These are phyloP conservation scores for Enhydra lutris DNA, from an alignment of 2,113 vertebrate species.

Conservation along the genomic window DNA sequence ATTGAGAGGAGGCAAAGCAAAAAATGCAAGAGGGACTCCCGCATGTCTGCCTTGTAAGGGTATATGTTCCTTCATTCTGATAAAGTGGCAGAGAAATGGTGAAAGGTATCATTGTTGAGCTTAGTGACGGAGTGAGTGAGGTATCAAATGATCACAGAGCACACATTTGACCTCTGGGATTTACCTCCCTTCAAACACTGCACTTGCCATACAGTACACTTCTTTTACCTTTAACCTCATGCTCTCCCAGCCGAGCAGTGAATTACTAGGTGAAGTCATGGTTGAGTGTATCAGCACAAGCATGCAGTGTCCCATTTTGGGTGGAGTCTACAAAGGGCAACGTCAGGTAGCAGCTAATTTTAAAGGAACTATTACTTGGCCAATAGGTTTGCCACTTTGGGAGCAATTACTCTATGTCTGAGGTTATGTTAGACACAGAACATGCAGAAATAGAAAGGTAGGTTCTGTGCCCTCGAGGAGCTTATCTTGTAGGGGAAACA, in stretches of 20 bases:
- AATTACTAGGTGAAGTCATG: neutral
- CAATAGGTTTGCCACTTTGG: neutral
- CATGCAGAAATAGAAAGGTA: neutral
- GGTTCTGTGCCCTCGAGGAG: neutral
- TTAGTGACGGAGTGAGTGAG: neutral
- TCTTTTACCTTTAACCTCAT: neutral
- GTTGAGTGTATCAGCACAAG: neutral
- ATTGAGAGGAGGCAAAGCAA: neutral
- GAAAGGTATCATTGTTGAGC: neutral
- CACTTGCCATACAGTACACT: neutral
- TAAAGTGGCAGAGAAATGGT: neutral
- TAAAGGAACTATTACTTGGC: conserved; percentile 3
- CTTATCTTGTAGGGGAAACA: neutral
- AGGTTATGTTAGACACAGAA: neutral
- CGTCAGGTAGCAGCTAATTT: neutral
- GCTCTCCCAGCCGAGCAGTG: neutral
- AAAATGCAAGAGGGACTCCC: neutral
- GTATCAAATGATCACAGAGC: neutral
- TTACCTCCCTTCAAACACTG: neutral
- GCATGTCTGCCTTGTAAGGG: neutral
- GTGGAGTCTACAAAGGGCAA: neutral
- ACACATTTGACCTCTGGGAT: neutral
- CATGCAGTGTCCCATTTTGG: neutral
- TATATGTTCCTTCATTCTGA: neutral
- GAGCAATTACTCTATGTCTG: neutral